phyloP scores from a whole-genome alignment of 2,888 invertebrate genomes.

The Amphiduros pacificus region DNA sequence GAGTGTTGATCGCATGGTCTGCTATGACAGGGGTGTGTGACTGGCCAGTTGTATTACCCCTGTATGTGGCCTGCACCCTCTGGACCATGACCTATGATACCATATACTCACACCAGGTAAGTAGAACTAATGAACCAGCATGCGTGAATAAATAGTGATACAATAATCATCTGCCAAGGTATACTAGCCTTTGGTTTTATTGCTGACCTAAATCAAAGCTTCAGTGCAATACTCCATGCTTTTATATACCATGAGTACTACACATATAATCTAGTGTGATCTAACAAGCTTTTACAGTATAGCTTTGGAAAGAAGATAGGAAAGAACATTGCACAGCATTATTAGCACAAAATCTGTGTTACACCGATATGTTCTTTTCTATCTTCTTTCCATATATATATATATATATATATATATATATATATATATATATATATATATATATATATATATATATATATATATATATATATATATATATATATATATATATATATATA shows the following conservation, averaged over 20 bases:
- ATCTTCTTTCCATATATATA: too few relatives aligned
- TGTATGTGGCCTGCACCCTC: constrained; percentile 84
- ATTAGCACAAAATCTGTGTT: too few relatives aligned
- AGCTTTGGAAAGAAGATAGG: too few relatives aligned
- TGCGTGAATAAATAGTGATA: neutral
- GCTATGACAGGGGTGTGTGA: constrained; percentile 62
- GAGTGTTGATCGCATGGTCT: constrained; percentile 60
- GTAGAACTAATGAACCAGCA: constrained; percentile 3
- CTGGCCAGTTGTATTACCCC: constrained; percentile 74
- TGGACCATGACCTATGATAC: constrained; percentile 99
- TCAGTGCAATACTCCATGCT: neutral
- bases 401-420: too few relatives aligned
- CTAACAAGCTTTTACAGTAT: too few relatives aligned
- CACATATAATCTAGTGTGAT: neutral
- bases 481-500: too few relatives aligned
- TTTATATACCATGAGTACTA: neutral
- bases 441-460: too few relatives aligned
- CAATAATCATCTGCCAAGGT: neutral
- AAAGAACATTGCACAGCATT: too few relatives aligned
- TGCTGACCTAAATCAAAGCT: neutral
- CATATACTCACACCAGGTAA: constrained; percentile 95
- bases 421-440: too few relatives aligned
- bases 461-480: too few relatives aligned
- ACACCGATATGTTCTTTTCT: too few relatives aligned
- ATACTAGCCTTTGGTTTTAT: too few relatives aligned